Base-by-base conservation (phyloP, 2,888 invertebrate genomes). In the Rhingia campestris region DNA sequence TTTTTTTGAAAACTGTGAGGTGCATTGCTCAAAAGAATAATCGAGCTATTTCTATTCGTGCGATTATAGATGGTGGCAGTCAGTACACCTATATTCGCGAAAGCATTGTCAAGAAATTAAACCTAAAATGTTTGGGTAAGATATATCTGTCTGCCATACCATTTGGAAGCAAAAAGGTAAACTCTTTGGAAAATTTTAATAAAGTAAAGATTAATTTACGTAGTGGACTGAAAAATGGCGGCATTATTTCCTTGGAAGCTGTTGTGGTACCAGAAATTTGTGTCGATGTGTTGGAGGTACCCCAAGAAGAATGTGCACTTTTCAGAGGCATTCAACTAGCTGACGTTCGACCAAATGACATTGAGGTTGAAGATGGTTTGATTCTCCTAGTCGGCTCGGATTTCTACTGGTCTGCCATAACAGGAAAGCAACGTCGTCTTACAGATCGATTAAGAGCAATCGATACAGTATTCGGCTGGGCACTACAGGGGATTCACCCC, bases 221-320 rank as follows among this genome's bases (percentile, higher is more conserved):
- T 5, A 63, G 47, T 32, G 6, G 35, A 33, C 12, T 47, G 9
- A 63, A 47, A 3, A 5, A 4, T 5, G 35, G 10, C 1, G 22
- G 35, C 4, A 6, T 4, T 12, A 35, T 63, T 35, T 35, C 10
- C 0, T 47, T 47, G 47, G 69, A 69, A 10, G 54, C 69, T 4
- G 54, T 69, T 7, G 56, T 69, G 10, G 45, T 69, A n/a, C 56
- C 35, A 3, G 32, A 45, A 35, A 69, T 69, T 45, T 69, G 69
- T 30, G 56, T 58, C 6, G 56, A 69, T 30, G 56, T 56, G 10
- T 12, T 69, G 43, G 30, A 37, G 6, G 10, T 45, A 5, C 56
- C 69, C 4, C 12, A 45, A 7, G 56, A 12, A 12, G 30, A 49
- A 6, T 53, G 66, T 30, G 30, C 37, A 4, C 43, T 49, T 10